Evolutionary conservation across 2,888 invertebrate species (phyloP), one percentile per base, ranked within the genome.

Genomic region (Selenia dentaria): DNA sequence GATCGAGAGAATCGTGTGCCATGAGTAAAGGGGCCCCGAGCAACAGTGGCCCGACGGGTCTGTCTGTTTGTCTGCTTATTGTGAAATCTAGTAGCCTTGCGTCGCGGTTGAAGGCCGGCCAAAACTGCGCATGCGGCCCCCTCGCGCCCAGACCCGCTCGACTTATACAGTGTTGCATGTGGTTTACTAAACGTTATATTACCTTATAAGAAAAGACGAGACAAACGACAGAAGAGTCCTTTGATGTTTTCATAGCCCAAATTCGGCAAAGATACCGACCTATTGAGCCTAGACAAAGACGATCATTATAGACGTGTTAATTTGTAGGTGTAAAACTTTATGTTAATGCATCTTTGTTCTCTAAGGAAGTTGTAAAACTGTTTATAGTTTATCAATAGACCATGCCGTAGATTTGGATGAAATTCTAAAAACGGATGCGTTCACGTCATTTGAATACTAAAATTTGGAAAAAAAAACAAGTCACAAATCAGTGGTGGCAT

Each of bases 381-480:
- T 83, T 78, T 78, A 79, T 78, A 67, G 72, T 76, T 79, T 75
- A 79, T 77, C 79, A 77, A 85, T 83, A 78, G 67, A 66, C 69
- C 65, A 69, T 67, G 36, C 41, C 59, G 52, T 59, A 50, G 62
- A 64, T 57, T 56, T 43, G 44, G 48, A 54, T 64, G 69, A 71
- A 80, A 71, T 82, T 81, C 83, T 81, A 84, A 83, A 86, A 87
- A 86, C 89, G 88, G 89, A 89, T 87, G 83, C 82, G 76, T 79
- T 77, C 70, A 71, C 86, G 81, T 81, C 79, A 83, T 86, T 86
- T 83, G 81, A 88, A 88, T 88, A 85, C 82, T 79, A 84, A 87
- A 86, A 83, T 70, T 72, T 65, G 67, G 73, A 68, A 73, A 79
- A 74, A 68, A 73, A 79, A 79, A 82, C 43, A 49, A 69, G 69